Conservation (phyloP, 2,888 invertebrate species). For the Apeira syringaria region DNA sequence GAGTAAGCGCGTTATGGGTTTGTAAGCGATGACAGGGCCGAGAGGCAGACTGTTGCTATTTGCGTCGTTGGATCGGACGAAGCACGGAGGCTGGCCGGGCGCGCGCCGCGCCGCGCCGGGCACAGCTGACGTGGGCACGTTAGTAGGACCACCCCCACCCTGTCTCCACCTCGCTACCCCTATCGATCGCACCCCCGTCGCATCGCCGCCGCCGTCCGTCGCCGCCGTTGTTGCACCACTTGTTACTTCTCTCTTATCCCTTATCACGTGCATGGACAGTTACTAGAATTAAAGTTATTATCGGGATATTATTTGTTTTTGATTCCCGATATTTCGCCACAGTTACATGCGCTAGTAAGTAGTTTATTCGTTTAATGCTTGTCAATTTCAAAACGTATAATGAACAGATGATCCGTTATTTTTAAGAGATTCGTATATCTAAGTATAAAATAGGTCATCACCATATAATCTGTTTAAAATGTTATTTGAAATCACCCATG, state of each 20-base stretch:
- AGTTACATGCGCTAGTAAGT: too few relatives aligned
- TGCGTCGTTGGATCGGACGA: slow-evolving; percentile 32
- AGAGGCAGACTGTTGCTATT: slow-evolving; percentile 37
- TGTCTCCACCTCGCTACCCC: slow-evolving; percentile 37
- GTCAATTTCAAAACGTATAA: too few relatives aligned
- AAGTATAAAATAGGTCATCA: too few relatives aligned
- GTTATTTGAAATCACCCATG: too few relatives aligned
- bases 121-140: slow-evolving; percentile 46
- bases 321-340: too few relatives aligned
- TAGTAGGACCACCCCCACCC: slow-evolving; percentile 32
- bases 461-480: too few relatives aligned
- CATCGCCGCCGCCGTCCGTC: slow-evolving; percentile 40
- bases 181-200: slow-evolving; percentile 45
- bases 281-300: too few relatives aligned
- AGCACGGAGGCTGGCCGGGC: slow-evolving; percentile 41
- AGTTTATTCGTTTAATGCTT: too few relatives aligned
- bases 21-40: slow-evolving; percentile 21
- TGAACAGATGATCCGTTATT: too few relatives aligned
- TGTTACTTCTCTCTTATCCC: slow-evolving; percentile 59
- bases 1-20: slow-evolving; percentile 16
- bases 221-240: slow-evolving; percentile 64
- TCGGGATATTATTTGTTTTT: too few relatives aligned
- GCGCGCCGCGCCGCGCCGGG: slow-evolving; percentile 25
- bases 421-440: too few relatives aligned
- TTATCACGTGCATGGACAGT: slow-evolving; percentile 14